A percentile compares a stretch with the other conserved stretches of the same genome.
phyloP scores from a whole-genome alignment of 2,113 vertebrate genomes.

The rat (Rattus norvegicus) region GRCr8 NC_086024.1:17611001-17611500 shows the following conservation, averaged over 20 bases:
- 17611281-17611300: background rate
- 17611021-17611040: background rate
- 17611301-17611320: background rate
- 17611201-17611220: background rate
- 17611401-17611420: constrained; percentile 24
- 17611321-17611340: background rate
- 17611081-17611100: background rate
- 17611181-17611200: background rate
- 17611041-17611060: background rate
- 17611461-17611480: background rate
- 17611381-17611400: background rate
- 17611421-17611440: background rate
- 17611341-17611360: background rate
- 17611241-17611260: background rate
- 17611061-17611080: background rate
- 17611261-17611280: background rate
- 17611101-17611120: background rate
- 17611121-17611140: background rate
- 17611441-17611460: background rate
- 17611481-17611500: constrained; percentile 33
- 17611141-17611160: background rate
- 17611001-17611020: background rate
- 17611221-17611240: background rate
- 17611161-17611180: background rate
- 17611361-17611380: background rate